Evolutionary conservation across 2,888 invertebrate species (phyloP).

Genomic region (Cosmia pyralina): DNA sequence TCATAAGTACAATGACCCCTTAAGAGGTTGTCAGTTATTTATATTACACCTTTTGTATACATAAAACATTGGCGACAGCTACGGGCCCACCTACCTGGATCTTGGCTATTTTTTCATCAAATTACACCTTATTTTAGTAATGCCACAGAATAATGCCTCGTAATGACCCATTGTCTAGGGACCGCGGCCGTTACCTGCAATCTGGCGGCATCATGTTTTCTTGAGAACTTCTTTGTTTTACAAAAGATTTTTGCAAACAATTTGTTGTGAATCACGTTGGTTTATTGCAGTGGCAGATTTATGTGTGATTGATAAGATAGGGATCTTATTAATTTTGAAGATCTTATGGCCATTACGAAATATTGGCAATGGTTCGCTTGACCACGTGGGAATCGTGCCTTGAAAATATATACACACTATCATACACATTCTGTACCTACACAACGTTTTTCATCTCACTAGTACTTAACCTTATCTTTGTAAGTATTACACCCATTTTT

Average conservation of each 20-base stretch:
- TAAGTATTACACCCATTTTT: too few species aligned
- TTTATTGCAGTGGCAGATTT: slow-evolving; percentile 19
- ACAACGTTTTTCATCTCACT: too few species aligned
- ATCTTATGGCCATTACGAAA: slow-evolving; percentile 16
- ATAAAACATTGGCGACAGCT: neutral
- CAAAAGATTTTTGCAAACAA: slow-evolving; percentile 42
- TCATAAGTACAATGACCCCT: too few species aligned
- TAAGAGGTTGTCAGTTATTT: too few species aligned
- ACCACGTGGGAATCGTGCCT: slow-evolving; percentile 20
- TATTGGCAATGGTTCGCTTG: slow-evolving; percentile 2
- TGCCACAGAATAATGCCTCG: too few species aligned
- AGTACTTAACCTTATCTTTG: too few species aligned
- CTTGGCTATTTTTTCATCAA: slow-evolving; percentile 56
- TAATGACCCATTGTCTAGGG: slow-evolving; percentile 67
- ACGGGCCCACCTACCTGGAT: slow-evolving; percentile 31
- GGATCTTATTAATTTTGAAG: slow-evolving; percentile 22
- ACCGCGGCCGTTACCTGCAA: slow-evolving; percentile 51
- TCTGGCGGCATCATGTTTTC: slow-evolving; percentile 47
- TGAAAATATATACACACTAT: neutral
- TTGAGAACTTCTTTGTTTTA: slow-evolving; percentile 57
- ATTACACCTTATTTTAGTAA: slow-evolving; percentile 71
- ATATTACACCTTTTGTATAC: neutral
- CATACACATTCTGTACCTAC: too few species aligned
- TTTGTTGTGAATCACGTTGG: slow-evolving; percentile 40
- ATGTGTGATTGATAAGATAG: slow-evolving; percentile 29